Evolutionary conservation across 2,888 invertebrate genomes (phyloP).

Genomic region (Netelia virgata): DNA sequence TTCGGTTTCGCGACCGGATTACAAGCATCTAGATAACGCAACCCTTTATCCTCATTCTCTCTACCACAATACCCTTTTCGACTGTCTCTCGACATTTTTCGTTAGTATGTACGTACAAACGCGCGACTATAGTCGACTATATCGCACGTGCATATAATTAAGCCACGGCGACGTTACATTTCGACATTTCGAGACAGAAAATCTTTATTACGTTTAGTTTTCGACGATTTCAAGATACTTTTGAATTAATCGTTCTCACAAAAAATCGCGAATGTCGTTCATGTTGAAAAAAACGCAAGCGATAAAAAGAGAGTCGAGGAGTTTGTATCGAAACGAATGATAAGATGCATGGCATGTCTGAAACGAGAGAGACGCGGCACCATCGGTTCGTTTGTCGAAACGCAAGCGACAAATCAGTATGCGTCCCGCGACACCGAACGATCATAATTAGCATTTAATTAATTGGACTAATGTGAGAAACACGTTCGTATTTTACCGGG

Average conservation of each 20-base stretch:
- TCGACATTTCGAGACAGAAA: background rate
- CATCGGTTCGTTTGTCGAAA: constrained; percentile 49
- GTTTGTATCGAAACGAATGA: constrained; percentile 66
- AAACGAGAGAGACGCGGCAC: constrained; percentile 57
- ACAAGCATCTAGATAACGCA: constrained; percentile 77
- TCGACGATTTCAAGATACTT: background rate
- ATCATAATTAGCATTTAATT: constrained; percentile 83
- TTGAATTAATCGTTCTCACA: background rate
- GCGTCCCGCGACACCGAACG: constrained; percentile 73
- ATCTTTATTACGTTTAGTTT: background rate
- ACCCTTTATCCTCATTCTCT: constrained; percentile 24
- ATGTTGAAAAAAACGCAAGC: background rate
- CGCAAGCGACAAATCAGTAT: constrained; percentile 73
- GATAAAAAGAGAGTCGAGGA: constrained; percentile 14
- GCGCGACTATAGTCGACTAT: too few species aligned
- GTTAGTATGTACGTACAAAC: background rate
- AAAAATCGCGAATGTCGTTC: background rate
- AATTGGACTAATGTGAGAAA: constrained; percentile 81
- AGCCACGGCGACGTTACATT: background rate
- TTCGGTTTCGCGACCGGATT: constrained; percentile 74
- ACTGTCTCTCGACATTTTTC: constrained; percentile 4
- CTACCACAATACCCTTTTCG: constrained; percentile 5
- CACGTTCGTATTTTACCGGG: constrained; percentile 78
- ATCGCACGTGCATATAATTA: background rate
- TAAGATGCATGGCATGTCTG: constrained; percentile 75